These are phyloP conservation scores for Sisor rabdophorus DNA, from an alignment of 2,113 vertebrate species.

Conservation along the genomic window DNA sequence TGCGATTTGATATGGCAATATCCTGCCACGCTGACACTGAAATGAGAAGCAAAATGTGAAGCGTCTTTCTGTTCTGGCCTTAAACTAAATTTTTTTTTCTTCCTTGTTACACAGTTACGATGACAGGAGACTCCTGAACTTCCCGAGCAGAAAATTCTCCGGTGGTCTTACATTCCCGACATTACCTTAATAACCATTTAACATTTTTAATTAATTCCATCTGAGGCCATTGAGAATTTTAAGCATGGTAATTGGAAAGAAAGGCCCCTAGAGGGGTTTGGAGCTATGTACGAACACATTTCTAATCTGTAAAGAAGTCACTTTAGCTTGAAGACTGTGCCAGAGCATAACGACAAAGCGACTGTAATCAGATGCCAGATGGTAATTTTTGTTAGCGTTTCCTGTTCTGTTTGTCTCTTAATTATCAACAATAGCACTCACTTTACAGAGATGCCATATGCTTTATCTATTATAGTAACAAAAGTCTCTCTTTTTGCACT, in stretches of 20 bases:
- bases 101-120: neutral
- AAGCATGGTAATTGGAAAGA: slow-evolving; percentile 41
- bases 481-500: neutral
- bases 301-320: slow-evolving; percentile 3
- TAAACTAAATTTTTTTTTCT: neutral
- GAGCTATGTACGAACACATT: neutral
- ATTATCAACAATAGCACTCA: slow-evolving; percentile 55
- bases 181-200: slow-evolving; percentile 48
- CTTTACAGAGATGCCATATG: slow-evolving; percentile 52
- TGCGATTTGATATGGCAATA: slow-evolving; percentile 41
- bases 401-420: slow-evolving; percentile 57
- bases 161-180: slow-evolving; percentile 18
- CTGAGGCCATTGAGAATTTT: slow-evolving; percentile 44
- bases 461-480: slow-evolving; percentile 37
- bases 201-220: slow-evolving; percentile 51
- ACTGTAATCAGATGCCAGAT: slow-evolving; percentile 16
- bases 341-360: slow-evolving; percentile 8
- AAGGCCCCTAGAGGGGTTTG: slow-evolving; percentile 1
- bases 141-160: slow-evolving; percentile 26
- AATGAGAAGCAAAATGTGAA: slow-evolving; percentile 30
- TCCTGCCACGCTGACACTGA: slow-evolving; percentile 22
- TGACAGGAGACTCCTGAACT: slow-evolving; percentile 14
- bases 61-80: neutral
- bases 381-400: slow-evolving; percentile 57
- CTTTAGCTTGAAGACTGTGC: neutral